These are phyloP conservation scores for Thryonomys swinderianus DNA, from an alignment of 2,113 vertebrate genomes.

Conservation along the genomic window DNA sequence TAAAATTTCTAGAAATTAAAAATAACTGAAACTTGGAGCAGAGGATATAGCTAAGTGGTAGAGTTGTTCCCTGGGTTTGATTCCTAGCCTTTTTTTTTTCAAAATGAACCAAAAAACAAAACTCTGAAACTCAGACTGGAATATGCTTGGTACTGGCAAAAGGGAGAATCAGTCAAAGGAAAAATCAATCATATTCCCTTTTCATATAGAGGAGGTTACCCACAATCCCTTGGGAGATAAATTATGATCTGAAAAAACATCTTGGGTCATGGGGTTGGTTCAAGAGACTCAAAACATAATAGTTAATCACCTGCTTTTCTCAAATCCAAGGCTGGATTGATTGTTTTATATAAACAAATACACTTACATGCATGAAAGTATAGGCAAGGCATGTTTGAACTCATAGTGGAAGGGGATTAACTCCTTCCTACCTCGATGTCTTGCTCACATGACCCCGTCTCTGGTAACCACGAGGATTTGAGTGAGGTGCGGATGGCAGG, in stretches of 20 bases:
- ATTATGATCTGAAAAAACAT: background rate
- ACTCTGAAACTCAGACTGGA: background rate
- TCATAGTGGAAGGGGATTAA: background rate
- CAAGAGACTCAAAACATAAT: background rate
- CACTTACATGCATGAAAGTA: background rate
- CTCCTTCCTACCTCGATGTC: background rate
- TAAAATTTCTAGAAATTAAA: conserved; percentile 24
- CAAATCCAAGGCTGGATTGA: background rate
- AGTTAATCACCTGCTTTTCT: background rate
- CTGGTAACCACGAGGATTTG: background rate
- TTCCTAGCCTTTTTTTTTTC: no score
- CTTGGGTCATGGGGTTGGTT: background rate
- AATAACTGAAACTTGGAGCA: background rate
- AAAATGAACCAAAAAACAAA: background rate
- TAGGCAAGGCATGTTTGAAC: background rate
- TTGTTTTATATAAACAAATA: background rate
- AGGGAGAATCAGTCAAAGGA: background rate
- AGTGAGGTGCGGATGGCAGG: background rate
- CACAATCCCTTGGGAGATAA: background rate
- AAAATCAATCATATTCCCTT: background rate
- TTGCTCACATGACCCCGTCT: background rate
- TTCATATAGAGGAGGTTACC: background rate
- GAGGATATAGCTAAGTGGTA: background rate
- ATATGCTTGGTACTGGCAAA: background rate
- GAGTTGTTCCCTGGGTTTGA: background rate